Conservation (phyloP, 2,113 vertebrate species). For the Eclectus roratus region DNA sequence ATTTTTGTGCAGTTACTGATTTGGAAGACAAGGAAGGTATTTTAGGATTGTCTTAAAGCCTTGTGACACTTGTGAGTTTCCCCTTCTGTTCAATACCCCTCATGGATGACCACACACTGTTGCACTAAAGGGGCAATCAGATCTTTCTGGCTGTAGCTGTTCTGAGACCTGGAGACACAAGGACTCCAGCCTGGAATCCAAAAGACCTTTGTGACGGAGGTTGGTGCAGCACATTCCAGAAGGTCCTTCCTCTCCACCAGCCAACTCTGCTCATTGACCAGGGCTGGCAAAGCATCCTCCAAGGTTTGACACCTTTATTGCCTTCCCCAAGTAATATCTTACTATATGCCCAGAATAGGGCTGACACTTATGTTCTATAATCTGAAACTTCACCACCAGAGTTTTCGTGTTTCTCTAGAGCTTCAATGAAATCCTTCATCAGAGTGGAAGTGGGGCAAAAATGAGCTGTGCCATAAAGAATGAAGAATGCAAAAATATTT, state of each 20-base stretch:
- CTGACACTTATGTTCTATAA: neutral
- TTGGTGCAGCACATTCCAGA: neutral
- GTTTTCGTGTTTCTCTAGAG: slow-evolving; percentile 18
- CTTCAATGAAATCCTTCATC: neutral
- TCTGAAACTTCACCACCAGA: neutral
- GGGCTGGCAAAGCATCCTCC: neutral
- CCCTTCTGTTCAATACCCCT: neutral
- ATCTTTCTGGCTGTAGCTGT: neutral
- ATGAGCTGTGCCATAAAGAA: neutral
- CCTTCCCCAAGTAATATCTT: neutral
- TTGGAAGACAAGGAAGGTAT: neutral
- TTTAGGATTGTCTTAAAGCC: neutral
- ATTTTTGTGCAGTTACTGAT: neutral
- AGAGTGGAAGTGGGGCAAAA: neutral
- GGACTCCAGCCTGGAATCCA: neutral
- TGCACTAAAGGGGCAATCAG: neutral
- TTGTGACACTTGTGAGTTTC: neutral
- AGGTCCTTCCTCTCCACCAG: neutral
- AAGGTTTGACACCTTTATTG: neutral
- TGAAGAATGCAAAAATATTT: neutral
- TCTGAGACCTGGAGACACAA: neutral
- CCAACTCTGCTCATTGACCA: neutral
- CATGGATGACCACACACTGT: accelerated
- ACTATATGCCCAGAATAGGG: neutral
- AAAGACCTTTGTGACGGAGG: neutral